phyloP scores from a whole-genome alignment of 2,888 invertebrate genomes.

The Seira sanloemensis region DNA sequence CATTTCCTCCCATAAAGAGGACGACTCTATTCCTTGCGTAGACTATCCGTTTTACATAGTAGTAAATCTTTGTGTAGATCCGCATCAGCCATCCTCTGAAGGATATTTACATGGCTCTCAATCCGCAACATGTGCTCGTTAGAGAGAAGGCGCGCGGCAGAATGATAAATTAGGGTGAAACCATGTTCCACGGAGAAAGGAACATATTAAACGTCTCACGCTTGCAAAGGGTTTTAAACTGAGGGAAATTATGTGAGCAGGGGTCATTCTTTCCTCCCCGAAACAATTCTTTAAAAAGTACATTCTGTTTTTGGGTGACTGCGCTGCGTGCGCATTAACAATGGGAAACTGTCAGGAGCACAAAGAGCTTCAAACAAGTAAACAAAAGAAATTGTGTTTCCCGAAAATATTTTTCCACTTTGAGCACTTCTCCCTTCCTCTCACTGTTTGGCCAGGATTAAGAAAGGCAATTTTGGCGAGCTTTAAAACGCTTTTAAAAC shows the following conservation, averaged over 20 bases:
- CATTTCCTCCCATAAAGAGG: too few species aligned
- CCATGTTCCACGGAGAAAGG: not conserved
- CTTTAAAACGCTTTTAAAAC: constrained; percentile 12
- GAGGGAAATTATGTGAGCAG: not conserved
- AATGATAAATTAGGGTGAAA: not conserved
- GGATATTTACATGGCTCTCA: not conserved
- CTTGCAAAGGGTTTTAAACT: not conserved
- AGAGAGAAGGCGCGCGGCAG: not conserved
- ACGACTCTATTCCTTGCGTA: too few species aligned
- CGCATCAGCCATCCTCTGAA: too few species aligned
- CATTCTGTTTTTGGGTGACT: not conserved
- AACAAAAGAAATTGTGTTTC: not conserved
- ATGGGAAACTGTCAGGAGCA: not conserved
- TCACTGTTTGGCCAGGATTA: constrained; percentile 14
- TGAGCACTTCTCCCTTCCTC: not conserved
- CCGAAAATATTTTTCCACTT: not conserved
- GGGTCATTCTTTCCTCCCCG: not conserved
- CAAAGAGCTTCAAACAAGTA: not conserved
- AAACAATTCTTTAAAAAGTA: not conserved
- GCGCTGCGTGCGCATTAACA: not conserved
- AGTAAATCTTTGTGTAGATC: too few species aligned
- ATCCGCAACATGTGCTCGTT: too few species aligned
- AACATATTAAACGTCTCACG: not conserved
- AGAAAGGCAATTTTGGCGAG: constrained; percentile 33
- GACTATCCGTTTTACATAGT: too few species aligned